Evolutionary conservation across 2,113 vertebrate species (phyloP).

Genomic region (Rhombomys opimus): DNA sequence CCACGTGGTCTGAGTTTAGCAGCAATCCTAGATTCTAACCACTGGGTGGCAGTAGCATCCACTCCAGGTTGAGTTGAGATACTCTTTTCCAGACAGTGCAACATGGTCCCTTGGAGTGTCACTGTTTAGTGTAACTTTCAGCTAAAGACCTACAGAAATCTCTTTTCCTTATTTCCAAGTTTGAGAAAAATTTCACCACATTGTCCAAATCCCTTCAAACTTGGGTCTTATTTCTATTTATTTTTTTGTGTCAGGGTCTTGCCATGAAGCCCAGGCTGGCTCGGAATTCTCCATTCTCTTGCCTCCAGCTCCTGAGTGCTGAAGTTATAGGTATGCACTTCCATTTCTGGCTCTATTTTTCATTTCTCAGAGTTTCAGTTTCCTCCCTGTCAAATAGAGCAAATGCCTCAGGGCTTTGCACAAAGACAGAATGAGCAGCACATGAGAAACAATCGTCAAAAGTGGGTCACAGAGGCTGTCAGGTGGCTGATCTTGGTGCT

Average conservation of each 20-base stretch:
- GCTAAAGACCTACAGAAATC: not conserved
- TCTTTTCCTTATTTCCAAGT: not conserved
- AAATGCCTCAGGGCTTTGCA: not conserved
- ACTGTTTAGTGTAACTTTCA: not conserved
- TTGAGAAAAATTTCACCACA: not conserved
- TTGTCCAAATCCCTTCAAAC: not conserved
- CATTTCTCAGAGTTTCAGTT: slow-evolving; percentile 14
- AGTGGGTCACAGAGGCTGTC: not conserved
- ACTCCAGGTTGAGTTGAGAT: not conserved
- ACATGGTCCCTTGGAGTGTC: not conserved
- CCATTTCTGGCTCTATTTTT: not conserved
- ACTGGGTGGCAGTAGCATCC: slow-evolving; percentile 18
- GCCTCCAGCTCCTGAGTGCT: not conserved
- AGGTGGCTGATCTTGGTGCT: not conserved
- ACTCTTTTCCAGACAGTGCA: not conserved
- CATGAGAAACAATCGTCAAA: not conserved
- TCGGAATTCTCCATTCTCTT: not conserved
- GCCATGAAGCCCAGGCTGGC: not conserved
- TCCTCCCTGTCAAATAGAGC: not conserved
- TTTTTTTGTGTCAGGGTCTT: not conserved
- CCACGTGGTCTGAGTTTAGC: not conserved
- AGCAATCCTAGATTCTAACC: not conserved
- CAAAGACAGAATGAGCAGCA: not conserved
- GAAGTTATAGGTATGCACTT: not conserved
- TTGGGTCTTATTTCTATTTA: no score